Percentiles rank a stretch among this genome's conserved stretches.
Conservation (phyloP, 2,888 invertebrate species). For the Megalurothrips usitatus region DNA sequence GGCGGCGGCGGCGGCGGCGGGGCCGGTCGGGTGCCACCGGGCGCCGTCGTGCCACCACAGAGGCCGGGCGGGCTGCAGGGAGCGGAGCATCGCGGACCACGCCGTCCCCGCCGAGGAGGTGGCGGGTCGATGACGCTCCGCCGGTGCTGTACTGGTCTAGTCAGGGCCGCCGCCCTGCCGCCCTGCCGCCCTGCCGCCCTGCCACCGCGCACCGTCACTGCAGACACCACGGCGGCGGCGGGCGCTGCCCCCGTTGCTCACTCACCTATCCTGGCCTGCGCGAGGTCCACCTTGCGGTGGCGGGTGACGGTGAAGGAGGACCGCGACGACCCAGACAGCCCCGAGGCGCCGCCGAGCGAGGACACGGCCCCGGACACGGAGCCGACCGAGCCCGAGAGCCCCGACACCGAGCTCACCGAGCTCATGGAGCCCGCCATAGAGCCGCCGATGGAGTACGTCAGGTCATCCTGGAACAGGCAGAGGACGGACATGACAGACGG, state of each 20-base stretch:
- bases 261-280: constrained; percentile 46
- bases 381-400: constrained; percentile 5
- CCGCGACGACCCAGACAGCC: constrained; percentile 48
- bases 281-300: constrained; percentile 59
- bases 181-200: neutral
- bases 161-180: neutral
- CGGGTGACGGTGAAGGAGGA: constrained; percentile 57
- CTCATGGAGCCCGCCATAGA: constrained; percentile 6
- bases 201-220: neutral
- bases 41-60: neutral
- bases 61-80: no score
- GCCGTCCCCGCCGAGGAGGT: no score
- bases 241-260: constrained; percentile 5
- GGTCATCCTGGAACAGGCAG: neutral
- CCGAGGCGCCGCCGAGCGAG: constrained; percentile 1
- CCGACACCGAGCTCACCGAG: constrained; percentile 19
- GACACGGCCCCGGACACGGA: constrained; percentile 12
- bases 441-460: constrained; percentile 1
- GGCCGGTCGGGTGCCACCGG: neutral
- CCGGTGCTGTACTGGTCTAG: neutral
- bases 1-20: no score
- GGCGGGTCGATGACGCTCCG: no score
- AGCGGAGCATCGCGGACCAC: no score
- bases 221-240: no score
- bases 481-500: no score